phyloP scores from a whole-genome alignment of 2,113 vertebrate genomes.

The Tichodroma muraria region DNA sequence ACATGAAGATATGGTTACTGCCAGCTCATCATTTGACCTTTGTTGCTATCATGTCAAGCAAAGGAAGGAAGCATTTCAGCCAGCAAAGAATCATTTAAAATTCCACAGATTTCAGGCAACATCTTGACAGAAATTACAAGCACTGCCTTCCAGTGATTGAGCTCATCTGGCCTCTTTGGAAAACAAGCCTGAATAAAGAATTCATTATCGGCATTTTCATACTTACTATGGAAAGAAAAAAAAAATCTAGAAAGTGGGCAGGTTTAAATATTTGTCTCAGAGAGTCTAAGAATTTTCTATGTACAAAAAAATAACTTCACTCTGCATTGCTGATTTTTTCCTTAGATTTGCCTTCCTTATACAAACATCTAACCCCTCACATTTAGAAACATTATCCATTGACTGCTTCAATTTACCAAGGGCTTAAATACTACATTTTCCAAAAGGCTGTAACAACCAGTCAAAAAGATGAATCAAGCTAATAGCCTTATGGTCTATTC shows the following conservation, averaged over 20 bases:
- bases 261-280: background rate
- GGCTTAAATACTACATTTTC: background rate
- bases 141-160: background rate
- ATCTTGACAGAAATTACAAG: background rate
- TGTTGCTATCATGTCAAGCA: background rate
- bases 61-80: background rate
- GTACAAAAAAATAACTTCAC: background rate
- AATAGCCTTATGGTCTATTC: accelerated
- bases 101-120: background rate
- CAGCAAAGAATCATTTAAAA: background rate
- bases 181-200: background rate
- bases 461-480: background rate
- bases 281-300: background rate
- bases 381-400: background rate
- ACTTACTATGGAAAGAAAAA: background rate
- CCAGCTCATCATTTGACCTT: background rate
- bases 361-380: background rate
- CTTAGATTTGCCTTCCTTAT: background rate
- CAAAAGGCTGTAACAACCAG: background rate
- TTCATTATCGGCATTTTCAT: background rate
- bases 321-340: background rate
- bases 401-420: background rate
- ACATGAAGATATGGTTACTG: background rate
- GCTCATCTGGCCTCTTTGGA: background rate
- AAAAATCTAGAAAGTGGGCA: background rate